Evolutionary conservation across 2,113 vertebrate genomes (phyloP).

Genomic region (Lycocorax pyrrhopterus): DNA sequence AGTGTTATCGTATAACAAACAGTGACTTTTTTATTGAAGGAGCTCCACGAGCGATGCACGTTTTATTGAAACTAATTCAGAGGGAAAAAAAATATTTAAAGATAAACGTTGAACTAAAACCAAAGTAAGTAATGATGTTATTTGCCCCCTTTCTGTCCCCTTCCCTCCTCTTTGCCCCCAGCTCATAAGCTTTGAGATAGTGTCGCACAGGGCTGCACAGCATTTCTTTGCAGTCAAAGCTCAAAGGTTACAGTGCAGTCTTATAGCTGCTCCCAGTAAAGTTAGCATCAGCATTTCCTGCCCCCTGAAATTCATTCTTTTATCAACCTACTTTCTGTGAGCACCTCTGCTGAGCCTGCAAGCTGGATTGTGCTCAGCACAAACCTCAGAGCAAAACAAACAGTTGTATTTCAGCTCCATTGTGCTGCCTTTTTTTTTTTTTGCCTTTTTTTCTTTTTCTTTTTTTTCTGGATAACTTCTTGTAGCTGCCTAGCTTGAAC

Average conservation of each 20-base stretch:
- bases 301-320: neutral
- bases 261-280: neutral
- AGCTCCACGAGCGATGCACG: constrained; percentile 56
- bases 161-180: neutral
- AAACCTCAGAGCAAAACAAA: constrained; percentile 1
- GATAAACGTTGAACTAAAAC: constrained; percentile 60
- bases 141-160: constrained; percentile 21
- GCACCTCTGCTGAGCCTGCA: neutral
- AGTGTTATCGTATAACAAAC: constrained; percentile 74
- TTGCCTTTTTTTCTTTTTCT: neutral
- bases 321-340: neutral
- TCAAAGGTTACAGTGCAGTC: constrained; percentile 27
- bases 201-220: neutral
- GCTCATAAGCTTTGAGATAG: neutral
- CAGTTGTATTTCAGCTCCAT: neutral
- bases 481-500: neutral
- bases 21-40: constrained; percentile 80
- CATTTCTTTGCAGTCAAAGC: neutral
- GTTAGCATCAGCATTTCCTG: neutral
- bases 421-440: neutral
- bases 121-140: constrained; percentile 46
- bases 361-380: neutral
- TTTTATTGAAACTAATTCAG: constrained; percentile 75
- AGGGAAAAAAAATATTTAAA: constrained; percentile 52
- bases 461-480: neutral